Evolutionary conservation across 2,113 vertebrate species (phyloP), one percentile per base, ranked within the genome.

Genomic region (Toxostoma redivivum): DNA sequence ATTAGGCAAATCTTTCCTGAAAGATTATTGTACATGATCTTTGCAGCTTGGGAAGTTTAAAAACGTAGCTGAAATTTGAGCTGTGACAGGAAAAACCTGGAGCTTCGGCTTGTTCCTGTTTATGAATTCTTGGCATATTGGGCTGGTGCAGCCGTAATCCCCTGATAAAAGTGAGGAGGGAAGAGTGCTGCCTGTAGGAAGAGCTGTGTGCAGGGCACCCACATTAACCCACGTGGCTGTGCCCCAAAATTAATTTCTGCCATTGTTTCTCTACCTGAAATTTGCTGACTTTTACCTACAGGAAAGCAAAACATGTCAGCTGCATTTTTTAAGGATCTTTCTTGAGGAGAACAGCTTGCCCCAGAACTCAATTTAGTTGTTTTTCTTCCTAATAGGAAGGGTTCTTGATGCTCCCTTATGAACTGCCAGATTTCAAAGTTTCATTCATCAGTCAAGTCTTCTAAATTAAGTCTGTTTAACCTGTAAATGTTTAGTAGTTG

Each of bases 221-320:
- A 2, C 1, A 1, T 24, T 21, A 57, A 67, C 25, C 45, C 37
- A 5, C 3, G 0, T 9, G 48, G 2, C 3, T 77, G 40, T 47
- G 24, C 15, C 61, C 73, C 60, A 4, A n/a, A 35, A 37, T 62
- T 30, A 11, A 45, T 30, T 71, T 45, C 28, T 77, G 65, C 54
- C 57, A 0, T 81, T 73, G 50, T 47, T 65, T 74, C n/a, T 69
- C 17, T n/a, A 3, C 21, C 22, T 77, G 64, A 6, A 38, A 13
- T 4, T 35, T 12, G 11, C 37, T 77, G 45, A 14, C 40, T 60
- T 38, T 87, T 8, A 37, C 12, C 24, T 22, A 2, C 17, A 28
- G 38, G 48, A 37, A 54, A 64, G 9, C 44, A 38, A 38, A 51
- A 47, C 12, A 2, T 21, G 23, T 20, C 45, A 48, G 56, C 24